Percentiles rank a stretch among this genome's conserved stretches.
phyloP scores from a whole-genome alignment of 2,113 vertebrate genomes.

The Entomyzon cyanotis region DNA sequence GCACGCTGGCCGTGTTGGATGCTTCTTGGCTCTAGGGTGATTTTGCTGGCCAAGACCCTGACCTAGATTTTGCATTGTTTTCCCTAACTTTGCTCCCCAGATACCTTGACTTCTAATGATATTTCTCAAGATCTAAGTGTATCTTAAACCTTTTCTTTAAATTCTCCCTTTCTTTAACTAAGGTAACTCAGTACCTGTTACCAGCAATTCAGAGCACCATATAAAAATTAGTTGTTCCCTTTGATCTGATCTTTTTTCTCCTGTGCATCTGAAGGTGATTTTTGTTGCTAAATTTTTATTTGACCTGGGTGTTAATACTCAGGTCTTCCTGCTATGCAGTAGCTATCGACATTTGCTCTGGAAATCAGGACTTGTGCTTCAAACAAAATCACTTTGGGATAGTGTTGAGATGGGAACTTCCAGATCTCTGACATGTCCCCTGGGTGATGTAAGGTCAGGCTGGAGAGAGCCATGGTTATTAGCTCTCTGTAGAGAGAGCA shows the following conservation, averaged over 20 bases:
- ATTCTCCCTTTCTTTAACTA: not conserved
- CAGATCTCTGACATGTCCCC: not conserved
- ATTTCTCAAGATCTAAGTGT: not conserved
- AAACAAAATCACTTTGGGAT: not conserved
- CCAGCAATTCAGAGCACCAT: not conserved
- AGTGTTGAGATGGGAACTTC: not conserved
- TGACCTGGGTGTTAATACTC: not conserved
- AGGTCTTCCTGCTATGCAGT: not conserved
- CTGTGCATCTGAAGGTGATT: not conserved
- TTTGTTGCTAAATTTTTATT: not conserved
- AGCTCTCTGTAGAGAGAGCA: not conserved
- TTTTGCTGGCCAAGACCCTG: not conserved
- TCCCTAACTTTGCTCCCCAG: not conserved
- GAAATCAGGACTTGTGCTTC: not conserved
- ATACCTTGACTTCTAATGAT: not conserved
- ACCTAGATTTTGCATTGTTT: not conserved
- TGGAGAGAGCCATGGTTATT: not conserved
- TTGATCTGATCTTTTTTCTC: not conserved
- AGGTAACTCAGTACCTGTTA: not conserved
- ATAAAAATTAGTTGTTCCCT: not conserved
- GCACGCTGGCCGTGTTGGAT: not conserved
- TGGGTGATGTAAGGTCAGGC: not conserved
- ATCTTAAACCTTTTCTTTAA: not conserved
- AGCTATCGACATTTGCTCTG: not conserved
- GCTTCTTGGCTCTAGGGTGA: not conserved